Conservation (phyloP, 2,797 vertebrate species). For the Cygnus olor region DNA sequence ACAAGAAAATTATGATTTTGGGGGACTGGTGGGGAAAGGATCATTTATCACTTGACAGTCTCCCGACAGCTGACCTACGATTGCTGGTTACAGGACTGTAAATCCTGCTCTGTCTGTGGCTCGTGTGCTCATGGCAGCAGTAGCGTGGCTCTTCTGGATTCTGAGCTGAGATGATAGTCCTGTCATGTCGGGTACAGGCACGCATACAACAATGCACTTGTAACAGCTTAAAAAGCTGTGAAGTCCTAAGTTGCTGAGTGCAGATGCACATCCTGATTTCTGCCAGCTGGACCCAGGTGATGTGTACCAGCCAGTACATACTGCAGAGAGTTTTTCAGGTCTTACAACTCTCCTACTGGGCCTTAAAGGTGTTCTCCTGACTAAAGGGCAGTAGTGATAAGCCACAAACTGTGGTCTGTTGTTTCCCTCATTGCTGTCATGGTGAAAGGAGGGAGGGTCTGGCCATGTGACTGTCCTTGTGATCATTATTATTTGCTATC, state of each 20-base stretch:
- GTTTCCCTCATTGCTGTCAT: background rate
- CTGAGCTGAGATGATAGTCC: background rate
- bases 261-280: background rate
- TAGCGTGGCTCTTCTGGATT: background rate
- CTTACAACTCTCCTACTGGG: background rate
- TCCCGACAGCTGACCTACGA: background rate
- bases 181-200: rapidly evolving
- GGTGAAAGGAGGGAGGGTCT: background rate
- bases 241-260: background rate
- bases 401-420: background rate
- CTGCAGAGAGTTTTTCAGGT: background rate
- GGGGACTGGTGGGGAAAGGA: rapidly evolving
- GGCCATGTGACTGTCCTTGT: background rate
- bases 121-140: background rate
- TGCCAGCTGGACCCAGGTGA: background rate
- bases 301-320: background rate
- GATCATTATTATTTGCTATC: background rate
- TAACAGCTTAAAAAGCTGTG: background rate
- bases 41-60: background rate
- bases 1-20: background rate
- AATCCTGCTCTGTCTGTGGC: background rate
- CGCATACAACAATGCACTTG: background rate
- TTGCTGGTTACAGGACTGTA: background rate
- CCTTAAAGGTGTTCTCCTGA: background rate
- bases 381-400: background rate